A percentile compares a stretch with the other conserved stretches of the same genome.
phyloP scores from a whole-genome alignment of 2,888 invertebrate genomes.

The Sphinx pinastri region DNA sequence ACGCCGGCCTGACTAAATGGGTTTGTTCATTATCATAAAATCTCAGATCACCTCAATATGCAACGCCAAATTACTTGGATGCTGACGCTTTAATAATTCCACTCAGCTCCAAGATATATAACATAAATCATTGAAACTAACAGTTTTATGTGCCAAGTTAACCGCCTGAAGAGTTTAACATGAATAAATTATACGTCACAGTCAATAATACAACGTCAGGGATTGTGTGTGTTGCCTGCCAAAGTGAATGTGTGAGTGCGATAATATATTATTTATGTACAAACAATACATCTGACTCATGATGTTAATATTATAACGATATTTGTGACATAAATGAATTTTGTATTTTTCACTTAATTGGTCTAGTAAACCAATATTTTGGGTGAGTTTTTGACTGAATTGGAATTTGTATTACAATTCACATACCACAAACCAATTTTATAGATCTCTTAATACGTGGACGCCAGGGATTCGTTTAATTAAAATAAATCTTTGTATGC shows the following conservation, averaged over 20 bases:
- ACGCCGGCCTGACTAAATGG: too few relatives aligned
- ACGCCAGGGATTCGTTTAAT: background rate
- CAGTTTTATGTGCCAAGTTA: slow-evolving; percentile 43
- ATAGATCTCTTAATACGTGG: too few relatives aligned
- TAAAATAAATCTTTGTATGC: slow-evolving; percentile 1
- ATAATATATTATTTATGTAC: background rate
- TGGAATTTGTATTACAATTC: too few relatives aligned
- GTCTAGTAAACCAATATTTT: too few relatives aligned
- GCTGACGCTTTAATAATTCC: slow-evolving; percentile 28
- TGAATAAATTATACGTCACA: slow-evolving; percentile 34
- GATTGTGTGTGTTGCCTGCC: background rate
- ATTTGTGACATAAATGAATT: too few relatives aligned
- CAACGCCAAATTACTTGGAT: background rate
- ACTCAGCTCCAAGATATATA: slow-evolving; percentile 14
- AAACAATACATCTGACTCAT: background rate
- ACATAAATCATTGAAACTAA: slow-evolving; percentile 38
- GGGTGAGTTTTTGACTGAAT: too few relatives aligned
- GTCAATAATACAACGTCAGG: background rate
- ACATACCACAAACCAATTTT: too few relatives aligned
- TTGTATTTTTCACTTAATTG: too few relatives aligned
- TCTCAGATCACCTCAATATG: too few relatives aligned
- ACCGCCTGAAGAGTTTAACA: slow-evolving; percentile 35
- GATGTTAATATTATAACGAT: too few relatives aligned
- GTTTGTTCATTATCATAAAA: too few relatives aligned
- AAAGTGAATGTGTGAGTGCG: background rate